Base-by-base conservation (phyloP, 2,113 vertebrate species). In the Pseudopipra pipra region DNA sequence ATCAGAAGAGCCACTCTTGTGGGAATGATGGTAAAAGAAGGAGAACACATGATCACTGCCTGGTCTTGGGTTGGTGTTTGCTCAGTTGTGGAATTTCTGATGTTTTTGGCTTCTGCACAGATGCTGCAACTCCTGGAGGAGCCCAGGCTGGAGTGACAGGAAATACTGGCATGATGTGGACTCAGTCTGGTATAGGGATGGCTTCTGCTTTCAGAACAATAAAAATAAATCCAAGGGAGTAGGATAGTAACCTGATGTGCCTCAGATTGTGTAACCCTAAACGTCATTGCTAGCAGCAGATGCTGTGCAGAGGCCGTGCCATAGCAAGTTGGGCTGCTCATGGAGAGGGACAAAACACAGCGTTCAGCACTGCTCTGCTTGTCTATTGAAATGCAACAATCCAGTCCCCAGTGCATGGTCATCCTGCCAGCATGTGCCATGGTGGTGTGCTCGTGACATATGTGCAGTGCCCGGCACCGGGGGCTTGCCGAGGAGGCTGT, bases 371-470 rank as follows among this genome's bases (percentile, higher is more conserved):
- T 33, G 58, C 86, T 92, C 22, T 61, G 22, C 49, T 43, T 1
- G 2, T 76, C 41, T 66, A 51, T 44, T 35, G 47, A 85, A 61
- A 79, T 41, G 55, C 54, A 61, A 1, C 28, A 9, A 8, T 44
- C 33, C 62, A 79, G 67, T 41, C 73, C 21, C 30, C 5, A 31
- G 62, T 2, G 35, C 1, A 0, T 25, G 63, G 81, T 33, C 80
- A 76, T 56, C 65, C 78, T 87, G 82, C 23, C 55, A 47, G 61
- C 1, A 0, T 6, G 37, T 55, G 56, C 62, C 37, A 0, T 4
- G 15, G 17, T 62, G 56, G n/a, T 31, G 81, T 63, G 47, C 84
- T 58, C 9, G 2, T 37, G 0, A 1, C 0, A 1, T 5, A 10
- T 8, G 28, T 3, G 2, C 44, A 11, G 58, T 41, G 63, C 73